These are phyloP conservation scores for Semicossyphus pulcher DNA, from an alignment of 2,113 vertebrate genomes.

Conservation along the genomic window DNA sequence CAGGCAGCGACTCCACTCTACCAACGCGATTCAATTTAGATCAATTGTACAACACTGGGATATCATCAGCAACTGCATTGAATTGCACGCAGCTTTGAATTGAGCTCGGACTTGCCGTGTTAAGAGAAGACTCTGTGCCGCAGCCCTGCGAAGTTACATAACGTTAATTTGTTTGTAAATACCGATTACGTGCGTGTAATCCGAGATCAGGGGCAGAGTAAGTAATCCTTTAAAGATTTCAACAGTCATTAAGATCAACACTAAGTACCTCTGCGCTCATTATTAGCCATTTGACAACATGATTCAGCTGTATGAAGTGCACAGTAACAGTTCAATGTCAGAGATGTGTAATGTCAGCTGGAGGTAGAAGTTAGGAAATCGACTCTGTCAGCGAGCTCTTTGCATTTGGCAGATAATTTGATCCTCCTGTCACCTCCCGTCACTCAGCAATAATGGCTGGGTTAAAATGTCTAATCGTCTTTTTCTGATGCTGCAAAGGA, in stretches of 20 bases:
- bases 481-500: neutral
- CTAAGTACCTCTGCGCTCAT: neutral
- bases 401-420: conserved; percentile 35
- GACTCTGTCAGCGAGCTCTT: conserved; percentile 45
- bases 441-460: neutral
- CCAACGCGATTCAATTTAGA: neutral
- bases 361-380: conserved; percentile 17
- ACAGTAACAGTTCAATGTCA: conserved; percentile 16
- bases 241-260: neutral
- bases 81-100: neutral
- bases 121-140: conserved; percentile 9
- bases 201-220: neutral
- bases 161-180: conserved; percentile 72
- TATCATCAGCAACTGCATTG: rapidly evolving
- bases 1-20: neutral
- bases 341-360: conserved; percentile 32
- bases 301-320: neutral
- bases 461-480: neutral
- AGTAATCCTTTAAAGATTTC: conserved; percentile 3
- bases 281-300: neutral
- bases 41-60: rapidly evolving
- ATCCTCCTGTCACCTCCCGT: conserved; percentile 21
- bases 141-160: conserved; percentile 65
- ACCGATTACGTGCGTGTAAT: conserved; percentile 36
- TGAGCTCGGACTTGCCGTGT: neutral